Conservation (phyloP, 2,888 invertebrate genomes). For the Conistra vaccinii region DNA sequence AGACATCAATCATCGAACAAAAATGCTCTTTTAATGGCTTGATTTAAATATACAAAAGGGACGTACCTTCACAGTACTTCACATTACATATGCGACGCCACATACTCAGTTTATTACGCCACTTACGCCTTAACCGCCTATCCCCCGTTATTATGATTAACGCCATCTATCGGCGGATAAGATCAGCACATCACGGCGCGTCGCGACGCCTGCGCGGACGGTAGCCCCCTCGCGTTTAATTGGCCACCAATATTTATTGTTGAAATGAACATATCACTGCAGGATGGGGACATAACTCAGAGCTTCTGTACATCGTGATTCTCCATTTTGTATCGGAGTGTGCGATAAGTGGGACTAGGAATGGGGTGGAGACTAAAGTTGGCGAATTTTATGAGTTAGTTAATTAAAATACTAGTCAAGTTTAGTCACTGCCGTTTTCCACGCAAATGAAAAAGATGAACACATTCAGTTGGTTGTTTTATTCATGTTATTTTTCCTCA, state of each 20-base stretch:
- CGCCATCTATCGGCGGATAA: constrained; percentile 65
- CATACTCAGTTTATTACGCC: constrained; percentile 28
- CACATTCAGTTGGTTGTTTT: not conserved
- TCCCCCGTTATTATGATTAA: constrained; percentile 64
- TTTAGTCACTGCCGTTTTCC: not conserved
- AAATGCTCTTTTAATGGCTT: not conserved
- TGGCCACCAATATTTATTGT: constrained; percentile 89
- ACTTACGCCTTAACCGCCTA: constrained; percentile 42
- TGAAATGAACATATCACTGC: constrained; percentile 88
- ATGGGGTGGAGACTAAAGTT: constrained; percentile 70
- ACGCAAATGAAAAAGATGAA: not conserved
- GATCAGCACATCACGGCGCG: constrained; percentile 54
- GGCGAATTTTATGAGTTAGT: not conserved
- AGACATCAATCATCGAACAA: not conserved
- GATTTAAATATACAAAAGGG: not conserved
- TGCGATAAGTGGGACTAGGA: constrained; percentile 83
- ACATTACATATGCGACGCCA: constrained; percentile 7
- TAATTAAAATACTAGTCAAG: not conserved
- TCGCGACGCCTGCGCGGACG: constrained; percentile 65
- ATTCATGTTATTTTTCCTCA: not conserved
- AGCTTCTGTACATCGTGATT: constrained; percentile 86
- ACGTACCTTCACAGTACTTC: not conserved
- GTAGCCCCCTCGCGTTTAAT: constrained; percentile 81
- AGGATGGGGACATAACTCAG: constrained; percentile 88
- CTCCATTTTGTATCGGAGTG: constrained; percentile 89